Evolutionary conservation across 2,888 invertebrate species (phyloP).

Genomic region (Eristalis arbustorum): DNA sequence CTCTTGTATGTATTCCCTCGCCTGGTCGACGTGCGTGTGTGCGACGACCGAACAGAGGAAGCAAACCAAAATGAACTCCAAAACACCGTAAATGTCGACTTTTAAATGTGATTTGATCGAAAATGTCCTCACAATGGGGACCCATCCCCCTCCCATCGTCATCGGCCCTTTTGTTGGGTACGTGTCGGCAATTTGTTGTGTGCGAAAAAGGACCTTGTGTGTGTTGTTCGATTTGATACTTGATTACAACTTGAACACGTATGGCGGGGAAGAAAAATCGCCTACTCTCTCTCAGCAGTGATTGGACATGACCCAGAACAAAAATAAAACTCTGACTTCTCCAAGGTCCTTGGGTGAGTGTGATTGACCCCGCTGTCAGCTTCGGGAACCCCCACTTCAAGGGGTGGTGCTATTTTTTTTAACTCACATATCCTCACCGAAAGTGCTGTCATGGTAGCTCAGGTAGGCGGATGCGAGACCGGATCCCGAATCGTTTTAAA

Average conservation of each 20-base stretch:
- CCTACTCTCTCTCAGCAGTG: background rate
- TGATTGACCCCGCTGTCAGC: constrained; percentile 18
- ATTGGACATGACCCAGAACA: constrained; percentile 33
- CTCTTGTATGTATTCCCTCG: constrained; percentile 29
- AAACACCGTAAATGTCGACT: constrained; percentile 57
- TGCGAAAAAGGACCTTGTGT: constrained; percentile 19
- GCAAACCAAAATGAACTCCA: constrained; percentile 46
- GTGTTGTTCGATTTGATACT: constrained; percentile 32
- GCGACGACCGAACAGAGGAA: background rate
- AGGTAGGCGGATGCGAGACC: background rate
- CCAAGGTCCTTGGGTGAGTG: background rate
- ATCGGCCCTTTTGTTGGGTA: constrained; percentile 11
- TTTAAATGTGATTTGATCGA: constrained; percentile 68
- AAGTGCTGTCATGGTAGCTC: background rate
- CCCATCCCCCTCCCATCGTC: background rate
- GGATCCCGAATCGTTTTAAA: constrained; percentile 17
- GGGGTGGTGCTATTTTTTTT: background rate
- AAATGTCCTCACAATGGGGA: constrained; percentile 49
- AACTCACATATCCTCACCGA: background rate
- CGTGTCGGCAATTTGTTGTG: constrained; percentile 44
- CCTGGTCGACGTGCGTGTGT: background rate
- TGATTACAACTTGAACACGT: constrained; percentile 59
- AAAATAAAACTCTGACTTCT: constrained; percentile 2
- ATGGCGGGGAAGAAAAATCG: background rate
- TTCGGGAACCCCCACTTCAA: background rate